These are phyloP conservation scores for Protonibea diacanthus DNA, from an alignment of 2,797 vertebrate genomes.

Conservation along the genomic window DNA sequence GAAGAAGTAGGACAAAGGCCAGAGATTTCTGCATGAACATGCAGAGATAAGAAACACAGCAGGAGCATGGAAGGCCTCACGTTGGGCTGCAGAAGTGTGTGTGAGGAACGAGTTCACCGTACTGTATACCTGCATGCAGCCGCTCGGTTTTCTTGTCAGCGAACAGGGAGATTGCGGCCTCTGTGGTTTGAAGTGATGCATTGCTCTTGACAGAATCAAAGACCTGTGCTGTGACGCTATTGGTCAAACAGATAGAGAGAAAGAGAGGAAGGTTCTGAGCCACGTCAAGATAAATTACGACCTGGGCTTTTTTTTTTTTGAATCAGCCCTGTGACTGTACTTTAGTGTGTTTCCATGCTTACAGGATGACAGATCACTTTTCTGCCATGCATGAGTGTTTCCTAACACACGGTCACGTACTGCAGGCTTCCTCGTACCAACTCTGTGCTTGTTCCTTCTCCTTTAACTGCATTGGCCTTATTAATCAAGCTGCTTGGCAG, in stretches of 20 bases:
- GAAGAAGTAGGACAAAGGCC: too few relatives aligned
- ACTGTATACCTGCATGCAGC: too few relatives aligned
- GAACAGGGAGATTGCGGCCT: background rate
- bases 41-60: background rate
- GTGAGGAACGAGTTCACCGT: background rate
- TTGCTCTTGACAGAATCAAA: conserved; percentile 42
- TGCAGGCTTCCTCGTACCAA: background rate
- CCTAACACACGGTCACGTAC: conserved; percentile 4
- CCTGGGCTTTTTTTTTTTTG: conserved; percentile 6
- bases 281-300: conserved; percentile 36
- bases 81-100: background rate
- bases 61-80: background rate
- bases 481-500: conserved; percentile 78
- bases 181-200: conserved; percentile 29
- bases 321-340: background rate
- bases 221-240: conserved; percentile 17
- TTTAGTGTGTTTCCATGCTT: conserved; percentile 12
- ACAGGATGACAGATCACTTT: conserved; percentile 30
- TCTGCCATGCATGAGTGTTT: conserved; percentile 17
- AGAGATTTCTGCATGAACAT: background rate
- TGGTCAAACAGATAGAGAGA: conserved; percentile 33
- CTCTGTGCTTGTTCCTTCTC: conserved; percentile 7
- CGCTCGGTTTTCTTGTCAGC: background rate
- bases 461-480: conserved; percentile 58
- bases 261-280: conserved; percentile 7